phyloP scores from a whole-genome alignment of 2,888 invertebrate species.

The Cryptocheilus praepositus region DNA sequence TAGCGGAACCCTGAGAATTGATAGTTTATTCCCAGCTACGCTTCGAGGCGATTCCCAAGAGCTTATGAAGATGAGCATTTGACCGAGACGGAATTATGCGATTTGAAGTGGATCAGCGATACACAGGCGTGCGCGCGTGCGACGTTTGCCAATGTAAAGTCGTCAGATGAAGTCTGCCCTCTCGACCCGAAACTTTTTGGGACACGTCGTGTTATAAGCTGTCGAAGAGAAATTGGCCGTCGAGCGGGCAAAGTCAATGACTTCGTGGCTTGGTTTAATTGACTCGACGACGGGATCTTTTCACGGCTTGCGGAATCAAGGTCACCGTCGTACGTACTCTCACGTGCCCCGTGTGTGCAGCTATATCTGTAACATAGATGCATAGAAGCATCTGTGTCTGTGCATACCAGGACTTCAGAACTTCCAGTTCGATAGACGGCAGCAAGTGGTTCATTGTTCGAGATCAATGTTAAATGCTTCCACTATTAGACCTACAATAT shows the following conservation, averaged over 20 bases:
- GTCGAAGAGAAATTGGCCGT: constrained; percentile 56
- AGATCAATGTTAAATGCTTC: too few species aligned
- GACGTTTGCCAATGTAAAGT: background rate
- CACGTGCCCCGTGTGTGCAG: constrained; percentile 15
- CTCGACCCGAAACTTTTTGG: constrained; percentile 27
- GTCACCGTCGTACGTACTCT: constrained; percentile 44
- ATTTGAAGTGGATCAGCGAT: too few species aligned
- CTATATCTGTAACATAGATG: background rate
- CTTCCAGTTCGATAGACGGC: constrained; percentile 1
- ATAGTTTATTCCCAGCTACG: too few species aligned
- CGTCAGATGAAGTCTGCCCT: constrained; percentile 2
- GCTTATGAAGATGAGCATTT: too few species aligned
- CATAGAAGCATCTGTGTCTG: background rate
- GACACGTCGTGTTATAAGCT: constrained; percentile 25
- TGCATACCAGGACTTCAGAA: background rate
- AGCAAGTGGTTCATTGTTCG: background rate
- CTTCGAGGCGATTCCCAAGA: too few species aligned
- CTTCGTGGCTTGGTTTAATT: constrained; percentile 67
- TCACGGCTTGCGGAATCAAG: constrained; percentile 61
- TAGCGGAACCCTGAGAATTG: too few species aligned
- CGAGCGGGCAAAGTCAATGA: constrained; percentile 60
- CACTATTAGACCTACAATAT: too few species aligned
- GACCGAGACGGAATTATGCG: too few species aligned
- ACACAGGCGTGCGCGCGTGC: too few species aligned
- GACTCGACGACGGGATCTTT: constrained; percentile 57